These are phyloP conservation scores for Laspeyria flexula DNA, from an alignment of 2,888 invertebrate genomes.

Conservation along the genomic window DNA sequence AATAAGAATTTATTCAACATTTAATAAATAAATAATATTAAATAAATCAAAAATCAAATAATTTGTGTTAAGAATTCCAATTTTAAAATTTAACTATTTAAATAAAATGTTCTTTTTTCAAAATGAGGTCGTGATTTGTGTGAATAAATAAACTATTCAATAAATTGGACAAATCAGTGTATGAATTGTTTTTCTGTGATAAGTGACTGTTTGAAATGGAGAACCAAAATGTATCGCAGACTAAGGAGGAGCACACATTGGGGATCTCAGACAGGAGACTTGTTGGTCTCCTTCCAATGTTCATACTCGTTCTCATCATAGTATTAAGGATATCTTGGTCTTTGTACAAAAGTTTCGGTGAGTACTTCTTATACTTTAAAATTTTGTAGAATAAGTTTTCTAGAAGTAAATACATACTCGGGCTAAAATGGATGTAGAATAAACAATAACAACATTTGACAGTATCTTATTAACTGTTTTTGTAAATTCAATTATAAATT, in stretches of 20 bases:
- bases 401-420: too few species aligned
- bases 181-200: background rate
- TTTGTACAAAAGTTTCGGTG: slow-evolving; percentile 64
- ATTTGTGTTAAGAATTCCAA: background rate
- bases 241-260: slow-evolving; percentile 18
- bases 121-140: slow-evolving; percentile 4
- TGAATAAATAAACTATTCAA: background rate
- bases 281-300: slow-evolving; percentile 62
- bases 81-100: background rate
- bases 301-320: slow-evolving; percentile 63
- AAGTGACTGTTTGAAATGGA: slow-evolving; percentile 42
- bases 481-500: too few species aligned
- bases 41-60: background rate
- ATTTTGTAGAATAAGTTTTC: too few species aligned
- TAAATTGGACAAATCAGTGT: background rate
- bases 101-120: slow-evolving; percentile 19
- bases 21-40: background rate
- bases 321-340: slow-evolving; percentile 68
- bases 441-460: too few species aligned
- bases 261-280: slow-evolving; percentile 37
- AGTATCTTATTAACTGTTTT: too few species aligned
- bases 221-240: slow-evolving; percentile 18
- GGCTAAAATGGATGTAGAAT: too few species aligned
- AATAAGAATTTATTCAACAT: background rate
- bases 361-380: slow-evolving; percentile 35